Evolutionary conservation across 37 sponge, comb jelly and placozoan genomes (phyloP).

Genomic region (Diacarnus erythraeanus): DNA sequence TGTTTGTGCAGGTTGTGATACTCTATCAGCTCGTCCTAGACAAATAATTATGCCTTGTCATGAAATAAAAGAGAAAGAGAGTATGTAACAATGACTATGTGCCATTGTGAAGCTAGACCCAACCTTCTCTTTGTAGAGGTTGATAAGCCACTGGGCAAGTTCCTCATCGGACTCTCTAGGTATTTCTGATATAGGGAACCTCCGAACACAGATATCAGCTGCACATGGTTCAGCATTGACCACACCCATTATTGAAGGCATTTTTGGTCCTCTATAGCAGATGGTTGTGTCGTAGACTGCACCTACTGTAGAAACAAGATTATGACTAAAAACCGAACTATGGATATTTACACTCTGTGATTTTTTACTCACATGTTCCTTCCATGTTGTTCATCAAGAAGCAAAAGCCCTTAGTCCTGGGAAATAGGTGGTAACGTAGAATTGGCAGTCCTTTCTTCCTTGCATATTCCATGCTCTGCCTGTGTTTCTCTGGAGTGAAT

Average conservation of each 20-base stretch:
- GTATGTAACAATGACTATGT: conserved; percentile 7
- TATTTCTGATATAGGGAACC: conserved; percentile 38
- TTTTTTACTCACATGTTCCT: conserved; percentile 28
- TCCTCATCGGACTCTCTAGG: conserved; percentile 47
- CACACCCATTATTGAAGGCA: conserved; percentile 59
- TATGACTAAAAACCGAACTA: background rate
- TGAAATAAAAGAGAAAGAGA: background rate
- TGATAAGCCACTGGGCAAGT: conserved; percentile 50
- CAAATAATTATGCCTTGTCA: too few relatives aligned
- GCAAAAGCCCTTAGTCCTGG: conserved; percentile 82
- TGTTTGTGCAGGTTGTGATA: conserved; percentile 47
- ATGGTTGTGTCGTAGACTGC: conserved; percentile 72
- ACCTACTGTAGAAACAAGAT: conserved; percentile 44
- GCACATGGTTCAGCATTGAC: conserved; percentile 57
- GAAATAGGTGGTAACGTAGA: conserved; percentile 82
- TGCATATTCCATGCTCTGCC: conserved; percentile 64
- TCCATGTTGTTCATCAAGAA: conserved; percentile 57
- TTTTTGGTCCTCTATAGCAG: conserved; percentile 33
- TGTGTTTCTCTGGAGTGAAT: conserved; percentile 86
- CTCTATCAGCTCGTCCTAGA: conserved; percentile 72
- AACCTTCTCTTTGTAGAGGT: conserved; percentile 72
- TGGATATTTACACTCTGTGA: background rate
- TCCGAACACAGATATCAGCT: conserved; percentile 52
- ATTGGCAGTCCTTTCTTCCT: conserved; percentile 51
- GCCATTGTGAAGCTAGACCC: background rate